Evolutionary conservation across 1,140 invertebrate genomes (phyloP), one percentile per base, ranked within the genome.

Genomic region (Zaprionus taronus): DNA sequence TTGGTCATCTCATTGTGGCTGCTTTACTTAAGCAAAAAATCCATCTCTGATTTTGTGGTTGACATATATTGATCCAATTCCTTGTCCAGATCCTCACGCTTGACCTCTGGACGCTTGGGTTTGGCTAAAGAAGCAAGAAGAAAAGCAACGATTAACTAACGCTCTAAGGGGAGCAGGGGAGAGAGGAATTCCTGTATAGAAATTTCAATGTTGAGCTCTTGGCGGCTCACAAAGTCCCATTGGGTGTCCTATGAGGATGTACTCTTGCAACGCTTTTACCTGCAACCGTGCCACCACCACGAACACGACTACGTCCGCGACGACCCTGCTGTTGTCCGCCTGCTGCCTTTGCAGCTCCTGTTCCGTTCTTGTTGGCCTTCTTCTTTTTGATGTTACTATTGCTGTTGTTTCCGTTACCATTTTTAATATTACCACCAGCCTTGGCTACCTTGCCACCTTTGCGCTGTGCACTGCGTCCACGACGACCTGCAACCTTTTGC

Each of bases 31-130:
- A 91, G 38, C 60, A 92, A 61, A 67, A 77, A 92, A 62, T 91
- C 91, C 86, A 89, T 91, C 28, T 84, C 85, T 6, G 85, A 83
- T 66, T 91, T 93, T 41, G 92, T 92, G 64, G 89, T 93, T 36
- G 92, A 92, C 92, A 93, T 93, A 28, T 93, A 93, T 56, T 92
- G 91, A 81, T 93, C 92, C 26, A 93, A 55, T 47, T 93, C 92
- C 57, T 91, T 91, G 53, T 93, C 92, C 51, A 93, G 58, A 72
- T 92, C 91, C 57, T 93, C 92, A 41, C 92, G 92, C 14, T 92
- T 91, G 2, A 92, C 84, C 31, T 90, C 84, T 3, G 15, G 2
- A 0, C 72, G 67, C 49, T 66, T 69, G 14, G 58, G 36, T 20
- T 85, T 89, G 20, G 85, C 84, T 89, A 75, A 36, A 11, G n/a